Conservation (phyloP, 2,797 vertebrate genomes). For the Fistularia commersonii region DNA sequence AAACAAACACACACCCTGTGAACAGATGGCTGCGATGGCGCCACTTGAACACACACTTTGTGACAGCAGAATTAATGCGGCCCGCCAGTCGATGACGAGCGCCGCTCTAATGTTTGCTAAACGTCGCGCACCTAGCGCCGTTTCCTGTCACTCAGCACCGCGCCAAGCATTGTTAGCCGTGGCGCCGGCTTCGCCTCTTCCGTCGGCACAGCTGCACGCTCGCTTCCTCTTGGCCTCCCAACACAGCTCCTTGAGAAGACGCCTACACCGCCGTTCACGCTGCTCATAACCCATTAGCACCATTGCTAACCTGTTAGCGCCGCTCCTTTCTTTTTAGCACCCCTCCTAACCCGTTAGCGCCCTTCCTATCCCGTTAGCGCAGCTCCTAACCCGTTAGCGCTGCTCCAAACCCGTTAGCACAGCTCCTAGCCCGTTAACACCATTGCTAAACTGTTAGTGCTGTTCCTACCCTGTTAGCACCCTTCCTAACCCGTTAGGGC, state of each 20-base stretch:
- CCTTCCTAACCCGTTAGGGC: no score
- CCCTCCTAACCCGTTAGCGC: no score
- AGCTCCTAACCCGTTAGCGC: no score
- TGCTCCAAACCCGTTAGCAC: conserved; percentile 24
- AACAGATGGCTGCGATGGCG: conserved; percentile 38
- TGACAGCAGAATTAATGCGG: conserved; percentile 33
- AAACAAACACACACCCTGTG: not conserved
- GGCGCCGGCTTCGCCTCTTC: conserved; percentile 42
- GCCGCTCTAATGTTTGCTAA: conserved; percentile 57
- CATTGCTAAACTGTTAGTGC: no score
- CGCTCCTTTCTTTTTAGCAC: no score
- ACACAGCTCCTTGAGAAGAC: conserved; percentile 46
- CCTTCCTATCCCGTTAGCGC: conserved; percentile 28
- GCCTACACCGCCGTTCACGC: not conserved
- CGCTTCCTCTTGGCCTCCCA: conserved; percentile 50
- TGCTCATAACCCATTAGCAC: conserved; percentile 29
- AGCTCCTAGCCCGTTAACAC: conserved; percentile 27
- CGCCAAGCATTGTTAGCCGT: conserved; percentile 40
- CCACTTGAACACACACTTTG: conserved; percentile 38
- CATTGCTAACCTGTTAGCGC: no score
- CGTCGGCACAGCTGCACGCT: conserved; percentile 58
- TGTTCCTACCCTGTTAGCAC: conserved; percentile 29
- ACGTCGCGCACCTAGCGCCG: conserved; percentile 51
- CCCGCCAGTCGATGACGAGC: conserved; percentile 21
- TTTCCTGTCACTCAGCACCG: conserved; percentile 46